phyloP scores from a whole-genome alignment of 2,113 vertebrate genomes.

The Toxotes jaculatrix region DNA sequence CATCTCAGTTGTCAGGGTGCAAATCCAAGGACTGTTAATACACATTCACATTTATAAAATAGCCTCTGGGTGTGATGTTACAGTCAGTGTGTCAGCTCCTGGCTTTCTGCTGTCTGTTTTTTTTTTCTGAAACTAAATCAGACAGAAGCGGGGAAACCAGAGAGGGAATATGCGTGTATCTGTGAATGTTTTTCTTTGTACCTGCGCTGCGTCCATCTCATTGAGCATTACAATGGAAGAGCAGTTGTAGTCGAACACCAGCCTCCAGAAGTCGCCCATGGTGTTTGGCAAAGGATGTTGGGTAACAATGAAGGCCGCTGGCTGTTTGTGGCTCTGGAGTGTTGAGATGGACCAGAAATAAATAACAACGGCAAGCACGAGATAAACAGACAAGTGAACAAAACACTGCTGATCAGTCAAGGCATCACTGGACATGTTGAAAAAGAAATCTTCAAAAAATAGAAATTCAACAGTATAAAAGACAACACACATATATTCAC shows the following conservation, averaged over 20 bases:
- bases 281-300: slow-evolving; percentile 98
- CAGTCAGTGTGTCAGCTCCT: not conserved
- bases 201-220: slow-evolving; percentile 96
- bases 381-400: not conserved
- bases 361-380: slow-evolving; percentile 10
- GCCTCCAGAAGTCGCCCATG: slow-evolving; percentile 96
- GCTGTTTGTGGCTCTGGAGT: slow-evolving; percentile 96
- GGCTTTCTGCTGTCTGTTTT: not conserved
- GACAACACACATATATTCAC: not conserved
- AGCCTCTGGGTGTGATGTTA: not conserved
- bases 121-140: not conserved
- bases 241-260: slow-evolving; percentile 99
- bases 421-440: not conserved
- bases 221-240: slow-evolving; percentile 98
- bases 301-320: slow-evolving; percentile 97
- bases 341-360: slow-evolving; percentile 12
- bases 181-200: slow-evolving; percentile 55
- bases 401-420: not conserved
- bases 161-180: not conserved
- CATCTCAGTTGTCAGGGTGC: not conserved
- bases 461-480: not conserved
- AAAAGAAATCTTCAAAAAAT: not conserved
- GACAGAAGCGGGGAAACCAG: not conserved
- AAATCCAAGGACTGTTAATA: slow-evolving; percentile 12
- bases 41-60: slow-evolving; percentile 17